Conservation (phyloP, 2,113 vertebrate species). For the Mesoclemmys tuberculata region DNA sequence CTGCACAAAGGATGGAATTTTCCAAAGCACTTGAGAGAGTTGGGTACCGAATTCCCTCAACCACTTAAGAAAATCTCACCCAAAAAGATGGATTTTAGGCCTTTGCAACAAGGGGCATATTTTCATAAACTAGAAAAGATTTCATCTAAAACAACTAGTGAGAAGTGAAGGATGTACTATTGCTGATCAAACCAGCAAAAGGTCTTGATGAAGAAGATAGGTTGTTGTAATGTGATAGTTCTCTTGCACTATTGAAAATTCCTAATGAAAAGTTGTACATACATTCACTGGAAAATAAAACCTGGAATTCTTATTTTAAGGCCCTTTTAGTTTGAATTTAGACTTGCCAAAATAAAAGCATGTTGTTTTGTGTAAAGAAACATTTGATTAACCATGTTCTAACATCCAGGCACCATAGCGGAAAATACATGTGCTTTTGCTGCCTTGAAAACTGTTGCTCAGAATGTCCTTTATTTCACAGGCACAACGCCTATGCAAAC, state of each 20-base stretch:
- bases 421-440: not conserved
- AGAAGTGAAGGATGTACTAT: not conserved
- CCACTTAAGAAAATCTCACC: not conserved
- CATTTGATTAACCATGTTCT: not conserved
- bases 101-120: not conserved
- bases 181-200: not conserved
- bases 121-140: not conserved
- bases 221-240: not conserved
- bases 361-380: not conserved
- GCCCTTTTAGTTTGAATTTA: not conserved
- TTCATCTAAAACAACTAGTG: not conserved
- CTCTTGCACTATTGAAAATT: not conserved
- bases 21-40: not conserved
- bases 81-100: not conserved
- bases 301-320: not conserved
- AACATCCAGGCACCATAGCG: not conserved
- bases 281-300: not conserved
- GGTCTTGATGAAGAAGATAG: not conserved
- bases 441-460: not conserved
- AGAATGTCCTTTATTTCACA: conserved; percentile 65
- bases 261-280: not conserved
- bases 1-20: not conserved
- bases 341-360: not conserved
- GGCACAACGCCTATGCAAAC: conserved; percentile 96
- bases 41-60: not conserved